Percentiles rank a stretch among this genome's conserved stretches.
Evolutionary conservation across 2,888 invertebrate species (phyloP).

Genomic region (Eudasyphora cyanicolor): DNA sequence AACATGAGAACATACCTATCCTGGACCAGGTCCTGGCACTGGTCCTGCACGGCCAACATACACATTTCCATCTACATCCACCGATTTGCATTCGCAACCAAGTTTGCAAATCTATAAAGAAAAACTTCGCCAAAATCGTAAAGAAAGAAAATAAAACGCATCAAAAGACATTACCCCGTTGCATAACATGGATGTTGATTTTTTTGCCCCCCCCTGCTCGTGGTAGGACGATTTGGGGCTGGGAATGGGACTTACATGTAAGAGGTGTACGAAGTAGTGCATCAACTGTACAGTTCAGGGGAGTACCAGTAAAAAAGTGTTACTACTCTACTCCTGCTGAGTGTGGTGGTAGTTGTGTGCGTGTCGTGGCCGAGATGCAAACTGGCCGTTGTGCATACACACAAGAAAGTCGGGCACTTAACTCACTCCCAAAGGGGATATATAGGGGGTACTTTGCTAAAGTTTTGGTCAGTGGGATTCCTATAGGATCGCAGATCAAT

Average conservation of each 20-base stretch:
- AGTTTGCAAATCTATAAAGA: constrained; percentile 14
- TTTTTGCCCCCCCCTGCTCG: not conserved
- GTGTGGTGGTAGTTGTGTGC: not conserved
- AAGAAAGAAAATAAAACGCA: not conserved
- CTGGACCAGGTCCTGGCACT: not conserved
- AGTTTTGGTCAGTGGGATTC: constrained; percentile 1
- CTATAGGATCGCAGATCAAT: no score
- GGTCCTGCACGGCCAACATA: not conserved
- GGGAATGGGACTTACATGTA: not conserved
- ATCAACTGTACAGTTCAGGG: constrained; percentile 5
- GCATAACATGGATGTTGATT: not conserved
- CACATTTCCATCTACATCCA: constrained; percentile 4
- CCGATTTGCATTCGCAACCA: constrained; percentile 16
- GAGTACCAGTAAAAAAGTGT: not conserved
- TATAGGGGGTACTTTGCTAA: not conserved
- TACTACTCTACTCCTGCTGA: not conserved
- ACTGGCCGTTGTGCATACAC: not conserved
- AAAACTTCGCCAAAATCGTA: constrained; percentile 3
- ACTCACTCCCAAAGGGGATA: no score
- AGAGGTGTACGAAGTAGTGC: not conserved
- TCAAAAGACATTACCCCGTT: constrained; percentile 28
- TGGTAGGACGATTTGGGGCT: not conserved
- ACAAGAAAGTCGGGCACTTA: not conserved
- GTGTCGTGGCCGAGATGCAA: not conserved
- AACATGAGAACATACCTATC: not conserved